Evolutionary conservation across 1,140 invertebrate genomes (phyloP), one percentile per base, ranked within the genome.

Genomic region (Drosophila rufa): DNA sequence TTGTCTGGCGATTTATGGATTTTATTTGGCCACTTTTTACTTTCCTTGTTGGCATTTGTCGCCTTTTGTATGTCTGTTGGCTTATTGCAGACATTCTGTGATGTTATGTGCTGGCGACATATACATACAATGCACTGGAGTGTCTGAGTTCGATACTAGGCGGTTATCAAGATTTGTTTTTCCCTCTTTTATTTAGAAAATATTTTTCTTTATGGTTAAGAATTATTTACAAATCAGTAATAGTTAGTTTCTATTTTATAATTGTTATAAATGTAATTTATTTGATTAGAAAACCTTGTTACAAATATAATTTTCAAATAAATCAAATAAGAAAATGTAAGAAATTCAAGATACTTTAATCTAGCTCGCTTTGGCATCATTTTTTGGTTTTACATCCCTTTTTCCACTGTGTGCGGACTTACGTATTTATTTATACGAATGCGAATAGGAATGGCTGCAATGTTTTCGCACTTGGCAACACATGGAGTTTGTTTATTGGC

Each of bases 1-100:
- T 87, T 86, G 83, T 86, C 68, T 78, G 85, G 85, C 84, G 80
- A 87, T 87, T 87, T 87, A 89, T 87, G 84, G 84, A 79, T 89
- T 89, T 89, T 87, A 87, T 87, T 87, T 89, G 77, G 80, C 84
- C 77, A 87, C 84, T 87, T 83, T 86, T 83, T 80, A 83, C 70
- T 69, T 56, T 75, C 56, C 50, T 74, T 79, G 68, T 70, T 84
- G 84, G 84, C 84, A 89, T 89, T 89, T 89, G 80, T 89, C 84
- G 84, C 80, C 80, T 79, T 89, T 80, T 79, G 77, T 84, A 75
- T 83, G 73, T 87, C 36, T 89, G 77, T 84, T 86, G 65, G 84
- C 80, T 87, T 87, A 89, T 84, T 80, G 84, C 83, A 77, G 71
- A 80, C 74, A 82, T 79, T 78, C 42, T 75, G 46, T 61, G 55